These are phyloP conservation scores for Diaprepes abbreviatus DNA, from an alignment of 2,888 invertebrate genomes.

Conservation along the genomic window DNA sequence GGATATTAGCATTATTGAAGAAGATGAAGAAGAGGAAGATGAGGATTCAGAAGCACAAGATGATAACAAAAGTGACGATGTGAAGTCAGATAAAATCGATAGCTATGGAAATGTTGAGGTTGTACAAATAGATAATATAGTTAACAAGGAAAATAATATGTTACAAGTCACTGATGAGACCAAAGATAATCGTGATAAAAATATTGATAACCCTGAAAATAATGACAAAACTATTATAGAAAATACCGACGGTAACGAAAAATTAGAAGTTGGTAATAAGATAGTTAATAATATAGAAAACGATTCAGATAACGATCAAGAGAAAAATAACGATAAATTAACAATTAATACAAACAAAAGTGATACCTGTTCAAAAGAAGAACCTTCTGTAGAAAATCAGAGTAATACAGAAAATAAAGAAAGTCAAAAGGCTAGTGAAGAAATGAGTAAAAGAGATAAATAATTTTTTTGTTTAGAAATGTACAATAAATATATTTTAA, in stretches of 20 bases:
- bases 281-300: background rate
- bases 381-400: background rate
- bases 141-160: background rate
- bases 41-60: conserved; percentile 61
- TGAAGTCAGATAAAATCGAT: background rate
- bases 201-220: no score
- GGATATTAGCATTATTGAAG: conserved; percentile 88
- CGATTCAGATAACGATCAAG: background rate
- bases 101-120: background rate
- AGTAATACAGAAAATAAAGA: background rate
- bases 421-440: conserved; percentile 5
- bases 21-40: conserved; percentile 78
- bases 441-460: background rate
- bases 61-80: conserved; percentile 1
- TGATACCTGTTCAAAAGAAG: background rate
- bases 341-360: background rate
- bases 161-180: background rate
- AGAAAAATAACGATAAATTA: background rate
- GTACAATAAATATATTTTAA: conserved; percentile 13
- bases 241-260: background rate
- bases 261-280: background rate
- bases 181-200: background rate
- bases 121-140: background rate
- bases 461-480: background rate
- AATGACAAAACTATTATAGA: no score